Evolutionary conservation across 2,113 vertebrate genomes (phyloP).

Genomic region (Nestor notabilis): DNA sequence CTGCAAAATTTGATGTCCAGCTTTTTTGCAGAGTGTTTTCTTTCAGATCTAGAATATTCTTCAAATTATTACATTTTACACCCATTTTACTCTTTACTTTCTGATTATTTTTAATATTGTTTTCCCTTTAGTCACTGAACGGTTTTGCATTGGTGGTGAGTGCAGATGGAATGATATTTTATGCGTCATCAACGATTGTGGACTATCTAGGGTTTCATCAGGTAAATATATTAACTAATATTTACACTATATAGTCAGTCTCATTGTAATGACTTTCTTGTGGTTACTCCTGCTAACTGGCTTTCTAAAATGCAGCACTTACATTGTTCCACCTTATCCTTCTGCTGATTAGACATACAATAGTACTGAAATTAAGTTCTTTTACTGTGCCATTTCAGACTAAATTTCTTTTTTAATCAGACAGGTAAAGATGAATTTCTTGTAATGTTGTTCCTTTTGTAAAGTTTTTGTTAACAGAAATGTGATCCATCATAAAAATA

Average conservation of each 20-base stretch:
- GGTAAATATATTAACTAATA: conserved; percentile 73
- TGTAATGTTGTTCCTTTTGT: neutral
- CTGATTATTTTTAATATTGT: neutral
- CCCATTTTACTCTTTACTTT: neutral
- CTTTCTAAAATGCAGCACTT: neutral
- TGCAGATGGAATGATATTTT: conserved; percentile 95
- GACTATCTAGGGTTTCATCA: conserved; percentile 98
- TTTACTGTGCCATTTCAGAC: neutral
- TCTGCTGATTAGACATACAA: neutral
- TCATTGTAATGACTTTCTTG: neutral
- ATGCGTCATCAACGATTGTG: conserved; percentile 92
- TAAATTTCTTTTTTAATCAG: neutral
- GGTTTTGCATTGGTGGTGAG: conserved; percentile 95
- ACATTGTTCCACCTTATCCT: neutral
- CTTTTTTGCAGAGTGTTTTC: neutral
- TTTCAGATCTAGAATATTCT: neutral
- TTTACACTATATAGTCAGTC: neutral
- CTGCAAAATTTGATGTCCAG: neutral
- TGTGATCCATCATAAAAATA: neutral
- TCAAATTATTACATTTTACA: neutral
- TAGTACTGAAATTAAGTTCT: neutral
- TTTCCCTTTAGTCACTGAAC: conserved; percentile 84
- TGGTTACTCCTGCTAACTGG: neutral
- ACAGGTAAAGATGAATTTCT: neutral
- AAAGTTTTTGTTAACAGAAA: neutral